Evolutionary conservation across 2,797 vertebrate genomes (phyloP), one percentile per base, ranked within the genome.

Genomic region (Hyperoplus immaculatus): DNA sequence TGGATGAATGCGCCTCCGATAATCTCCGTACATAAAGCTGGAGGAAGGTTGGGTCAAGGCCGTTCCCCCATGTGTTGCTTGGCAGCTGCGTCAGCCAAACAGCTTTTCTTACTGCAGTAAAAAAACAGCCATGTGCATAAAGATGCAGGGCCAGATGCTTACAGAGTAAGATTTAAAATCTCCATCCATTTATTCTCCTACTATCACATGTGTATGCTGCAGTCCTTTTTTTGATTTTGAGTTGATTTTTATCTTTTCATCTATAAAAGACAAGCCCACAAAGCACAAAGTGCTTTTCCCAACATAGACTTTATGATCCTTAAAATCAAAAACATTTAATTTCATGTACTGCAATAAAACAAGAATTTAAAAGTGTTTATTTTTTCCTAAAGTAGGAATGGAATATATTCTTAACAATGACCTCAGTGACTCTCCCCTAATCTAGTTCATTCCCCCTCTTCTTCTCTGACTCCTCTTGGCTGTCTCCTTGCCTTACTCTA

Each of bases 131-230:
- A 87, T 71, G 77, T 86, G 81, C 75, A 82, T 72, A 83, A 68
- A 73, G 84, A 85, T 88, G 83, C 78, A 75, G 70, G 66, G 67
- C 88, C 91, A 93, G 80, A 90, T 90, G 84, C 85, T 81, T 72
- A 54, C 68, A 89, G 75, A 75, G 53, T 39, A 64, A 62, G 63
- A 82, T 80, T 88, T 92, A 58, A 89, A 88, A 87, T 85, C 71
- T 66, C 21, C 45, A 54, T 63, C 57, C 61, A 66, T 86, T 77
- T 81, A 78, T 70, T 77, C 74, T 60, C 50, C 63, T 65, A 47
- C 73, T 67, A 53, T 85, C 86, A 79, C 83, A 78, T 80, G 50
- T 75, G 68, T 38, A 73, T 47, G 39, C 58, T 62, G 56, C 55
- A 54, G n/a, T 64, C 63, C 11, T 54, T 76, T 69, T 36, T 62